Evolutionary conservation across 2,113 vertebrate species (phyloP).

Genomic region (Thryonomys swinderianus): DNA sequence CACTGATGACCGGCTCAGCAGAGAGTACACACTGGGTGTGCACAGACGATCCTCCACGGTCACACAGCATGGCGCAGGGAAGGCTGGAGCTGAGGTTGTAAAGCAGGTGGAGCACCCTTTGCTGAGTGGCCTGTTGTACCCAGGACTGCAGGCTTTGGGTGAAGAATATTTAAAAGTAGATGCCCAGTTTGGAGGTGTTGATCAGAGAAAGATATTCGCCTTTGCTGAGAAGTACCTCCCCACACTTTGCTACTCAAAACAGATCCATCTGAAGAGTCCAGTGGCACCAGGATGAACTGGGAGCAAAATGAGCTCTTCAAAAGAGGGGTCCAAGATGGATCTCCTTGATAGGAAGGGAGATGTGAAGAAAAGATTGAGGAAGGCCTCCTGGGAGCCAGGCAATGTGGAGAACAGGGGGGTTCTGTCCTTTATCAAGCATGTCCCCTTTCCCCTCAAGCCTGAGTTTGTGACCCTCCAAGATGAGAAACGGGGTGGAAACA

Average conservation of each 20-base stretch:
- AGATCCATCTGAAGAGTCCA: conserved; percentile 97
- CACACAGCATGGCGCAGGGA: conserved; percentile 97
- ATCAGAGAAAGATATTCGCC: conserved; percentile 99
- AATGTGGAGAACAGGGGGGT: conserved; percentile 97
- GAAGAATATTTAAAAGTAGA: conserved; percentile 98
- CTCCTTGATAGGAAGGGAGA: conserved; percentile 95
- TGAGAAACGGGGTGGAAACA: conserved; percentile 96
- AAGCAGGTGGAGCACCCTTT: conserved; percentile 98
- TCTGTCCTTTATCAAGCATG: conserved; percentile 95
- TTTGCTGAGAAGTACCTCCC: conserved; percentile 99
- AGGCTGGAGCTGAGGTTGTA: conserved; percentile 97
- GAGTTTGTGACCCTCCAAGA: conserved; percentile 96
- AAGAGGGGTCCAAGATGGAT: conserved; percentile 99
- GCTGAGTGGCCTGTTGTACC: conserved; percentile 98
- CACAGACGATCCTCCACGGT: conserved; percentile 96
- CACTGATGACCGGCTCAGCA: conserved; percentile 96
- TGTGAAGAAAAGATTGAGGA: conserved; percentile 98
- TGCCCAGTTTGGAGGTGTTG: conserved; percentile 97
- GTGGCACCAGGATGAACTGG: conserved; percentile 99
- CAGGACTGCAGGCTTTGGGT: conserved; percentile 97
- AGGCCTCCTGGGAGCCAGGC: conserved; percentile 98
- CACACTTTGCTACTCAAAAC: conserved; percentile 94
- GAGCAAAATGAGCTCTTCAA: conserved; percentile 98
- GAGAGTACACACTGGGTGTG: conserved; percentile 97
- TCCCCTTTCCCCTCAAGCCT: conserved; percentile 94